Evolutionary conservation across 2,113 vertebrate genomes (phyloP).

Genomic region (Oryzias curvinotus): DNA sequence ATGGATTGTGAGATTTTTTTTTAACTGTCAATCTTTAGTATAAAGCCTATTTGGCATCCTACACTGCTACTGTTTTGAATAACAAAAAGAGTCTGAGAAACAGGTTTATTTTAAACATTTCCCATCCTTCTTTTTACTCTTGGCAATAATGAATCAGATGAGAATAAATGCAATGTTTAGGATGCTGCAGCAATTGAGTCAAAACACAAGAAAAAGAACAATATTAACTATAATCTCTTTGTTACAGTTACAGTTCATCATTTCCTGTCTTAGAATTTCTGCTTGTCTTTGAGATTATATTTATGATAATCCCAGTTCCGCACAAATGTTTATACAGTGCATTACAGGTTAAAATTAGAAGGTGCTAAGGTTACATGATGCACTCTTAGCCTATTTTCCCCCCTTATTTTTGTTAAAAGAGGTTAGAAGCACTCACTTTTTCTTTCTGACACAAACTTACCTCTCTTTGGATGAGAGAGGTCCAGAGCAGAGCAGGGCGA

Average conservation of each 20-base stretch:
- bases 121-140: conserved; percentile 7
- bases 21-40: not conserved
- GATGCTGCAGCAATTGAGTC: conserved; percentile 4
- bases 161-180: conserved; percentile 19
- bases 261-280: conserved; percentile 13
- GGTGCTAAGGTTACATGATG: conserved; percentile 1
- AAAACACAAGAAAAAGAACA: too few relatives aligned
- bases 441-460: conserved; percentile 17
- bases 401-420: conserved; percentile 25
- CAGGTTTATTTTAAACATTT: not conserved
- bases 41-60: not conserved
- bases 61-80: not conserved
- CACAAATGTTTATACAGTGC: too few relatives aligned
- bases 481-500: conserved; percentile 29
- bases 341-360: too few relatives aligned
- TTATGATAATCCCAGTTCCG: too few relatives aligned
- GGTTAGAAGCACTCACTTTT: conserved; percentile 23
- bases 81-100: conserved; percentile 7
- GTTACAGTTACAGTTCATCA: conserved; percentile 8
- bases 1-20: not conserved
- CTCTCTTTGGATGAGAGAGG: conserved; percentile 31
- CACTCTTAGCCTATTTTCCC: conserved; percentile 41
- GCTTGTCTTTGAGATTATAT: not conserved
- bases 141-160: conserved; percentile 21
- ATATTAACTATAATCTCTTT: conserved; percentile 4